phyloP scores from a whole-genome alignment of 2,113 vertebrate genomes.

The Coryphaenoides rupestris region DNA sequence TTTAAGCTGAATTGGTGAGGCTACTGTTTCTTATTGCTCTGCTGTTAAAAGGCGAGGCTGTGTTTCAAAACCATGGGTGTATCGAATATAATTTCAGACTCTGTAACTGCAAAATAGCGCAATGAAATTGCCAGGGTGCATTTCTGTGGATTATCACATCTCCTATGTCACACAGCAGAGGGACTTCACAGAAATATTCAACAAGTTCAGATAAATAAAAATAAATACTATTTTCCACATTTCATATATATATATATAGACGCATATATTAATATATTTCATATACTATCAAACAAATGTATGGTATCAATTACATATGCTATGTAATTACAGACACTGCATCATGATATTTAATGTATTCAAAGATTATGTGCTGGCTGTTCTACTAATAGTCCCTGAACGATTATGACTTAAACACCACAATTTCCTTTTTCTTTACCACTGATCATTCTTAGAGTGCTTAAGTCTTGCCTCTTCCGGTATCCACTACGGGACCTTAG shows the following conservation, averaged over 20 bases:
- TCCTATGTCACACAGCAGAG: too few species aligned
- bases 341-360: neutral
- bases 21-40: slow-evolving; percentile 26
- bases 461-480: too few species aligned
- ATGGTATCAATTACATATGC: neutral
- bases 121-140: neutral
- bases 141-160: neutral
- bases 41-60: slow-evolving; percentile 22
- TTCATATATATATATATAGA: too few species aligned
- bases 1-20: slow-evolving; percentile 37
- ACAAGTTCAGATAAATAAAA: slow-evolving; percentile 1
- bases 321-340: neutral
- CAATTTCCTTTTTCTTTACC: too few species aligned
- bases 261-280: neutral
- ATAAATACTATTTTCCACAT: neutral
- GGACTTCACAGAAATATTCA: neutral
- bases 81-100: neutral
- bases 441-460: too few species aligned
- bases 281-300: neutral
- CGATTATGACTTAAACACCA: neutral
- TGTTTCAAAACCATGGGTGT: slow-evolving; percentile 42
- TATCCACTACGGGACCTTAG: too few species aligned
- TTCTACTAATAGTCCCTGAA: neutral
- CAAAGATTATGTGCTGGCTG: neutral
- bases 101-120: too few species aligned